These are phyloP conservation scores for Macrotis lagotis DNA, from an alignment of 2,113 vertebrate genomes.

Conservation along the genomic window DNA sequence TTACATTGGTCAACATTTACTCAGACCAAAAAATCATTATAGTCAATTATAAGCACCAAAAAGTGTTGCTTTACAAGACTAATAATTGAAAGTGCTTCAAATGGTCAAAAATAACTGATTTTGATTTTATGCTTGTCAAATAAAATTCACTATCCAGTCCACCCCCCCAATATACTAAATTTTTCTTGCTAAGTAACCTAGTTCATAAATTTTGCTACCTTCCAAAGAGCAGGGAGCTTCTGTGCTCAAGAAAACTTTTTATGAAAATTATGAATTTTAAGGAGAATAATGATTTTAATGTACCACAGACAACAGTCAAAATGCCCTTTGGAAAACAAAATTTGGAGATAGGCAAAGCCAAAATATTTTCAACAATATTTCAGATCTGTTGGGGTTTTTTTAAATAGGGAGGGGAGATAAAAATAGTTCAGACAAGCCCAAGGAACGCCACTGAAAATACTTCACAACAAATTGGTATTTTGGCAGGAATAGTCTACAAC, in stretches of 20 bases:
- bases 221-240: background rate
- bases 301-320: no score
- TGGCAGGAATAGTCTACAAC: conserved; percentile 25
- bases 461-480: background rate
- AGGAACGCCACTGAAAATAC: background rate
- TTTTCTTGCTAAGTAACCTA: background rate
- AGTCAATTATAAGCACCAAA: no score
- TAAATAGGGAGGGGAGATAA: background rate
- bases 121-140: no score
- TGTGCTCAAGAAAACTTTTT: background rate
- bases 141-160: background rate
- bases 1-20: no score
- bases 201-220: background rate
- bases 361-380: no score
- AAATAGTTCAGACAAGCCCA: background rate
- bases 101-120: no score
- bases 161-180: background rate
- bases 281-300: no score
- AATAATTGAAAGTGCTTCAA: no score
- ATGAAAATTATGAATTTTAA: background rate
- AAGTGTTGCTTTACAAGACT: no score
- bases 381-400: background rate
- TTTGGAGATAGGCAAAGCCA: no score
- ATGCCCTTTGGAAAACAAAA: no score
- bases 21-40: no score